Conservation (phyloP, 2,797 vertebrate genomes). For the Catostomus latipinnis region DNA sequence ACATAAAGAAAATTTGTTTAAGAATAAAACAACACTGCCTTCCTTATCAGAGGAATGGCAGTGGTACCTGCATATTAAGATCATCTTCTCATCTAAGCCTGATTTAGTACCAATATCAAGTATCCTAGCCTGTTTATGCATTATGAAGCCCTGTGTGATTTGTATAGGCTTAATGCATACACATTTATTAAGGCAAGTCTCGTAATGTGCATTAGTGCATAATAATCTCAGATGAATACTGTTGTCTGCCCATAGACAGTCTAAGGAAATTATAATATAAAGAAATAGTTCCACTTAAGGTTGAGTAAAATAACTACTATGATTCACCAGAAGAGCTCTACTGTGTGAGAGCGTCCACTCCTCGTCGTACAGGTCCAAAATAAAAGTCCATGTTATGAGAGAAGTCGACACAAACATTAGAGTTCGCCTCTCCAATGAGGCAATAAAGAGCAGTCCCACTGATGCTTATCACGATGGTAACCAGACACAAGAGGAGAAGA, state of each 20-base stretch:
- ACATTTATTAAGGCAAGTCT: slow-evolving; percentile 28
- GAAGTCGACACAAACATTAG: slow-evolving; percentile 92
- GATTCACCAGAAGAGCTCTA: slow-evolving; percentile 85
- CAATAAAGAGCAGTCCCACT: slow-evolving; percentile 95
- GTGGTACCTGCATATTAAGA: background rate
- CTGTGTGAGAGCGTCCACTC: slow-evolving; percentile 81
- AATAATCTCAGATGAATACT: slow-evolving; percentile 15
- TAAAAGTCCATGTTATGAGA: slow-evolving; percentile 90
- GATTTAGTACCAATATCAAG: background rate
- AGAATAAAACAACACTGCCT: too few relatives aligned
- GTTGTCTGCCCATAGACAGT: background rate
- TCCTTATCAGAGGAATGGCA: background rate
- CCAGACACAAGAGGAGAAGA: slow-evolving; percentile 89
- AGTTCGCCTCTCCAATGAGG: slow-evolving; percentile 86
- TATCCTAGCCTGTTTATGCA: background rate
- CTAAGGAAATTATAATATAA: background rate
- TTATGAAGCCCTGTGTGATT: slow-evolving; percentile 20
- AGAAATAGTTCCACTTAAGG: background rate
- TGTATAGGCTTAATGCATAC: slow-evolving; percentile 1
- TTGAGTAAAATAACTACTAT: background rate
- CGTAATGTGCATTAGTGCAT: slow-evolving; percentile 32
- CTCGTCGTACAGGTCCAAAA: slow-evolving; percentile 77
- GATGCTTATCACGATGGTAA: slow-evolving; percentile 92
- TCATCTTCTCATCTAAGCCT: background rate
- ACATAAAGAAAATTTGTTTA: background rate